A percentile compares a stretch with the other conserved stretches of the same genome.
These are phyloP conservation scores for Vireo altiloquus DNA, from an alignment of 2,113 vertebrate genomes.

Conservation along the genomic window DNA sequence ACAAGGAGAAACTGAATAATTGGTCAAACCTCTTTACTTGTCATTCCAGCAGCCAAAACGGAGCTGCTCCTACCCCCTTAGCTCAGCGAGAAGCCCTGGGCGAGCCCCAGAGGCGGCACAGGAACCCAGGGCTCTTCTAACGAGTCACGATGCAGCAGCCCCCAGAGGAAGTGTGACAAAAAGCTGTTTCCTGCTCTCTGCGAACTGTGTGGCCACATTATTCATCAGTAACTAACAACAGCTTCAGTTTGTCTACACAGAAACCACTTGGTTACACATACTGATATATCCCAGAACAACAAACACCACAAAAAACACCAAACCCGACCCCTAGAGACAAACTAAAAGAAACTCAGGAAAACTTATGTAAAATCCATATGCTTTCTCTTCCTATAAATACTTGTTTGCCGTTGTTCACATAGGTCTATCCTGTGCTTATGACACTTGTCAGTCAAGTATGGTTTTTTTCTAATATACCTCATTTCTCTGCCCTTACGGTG, in stretches of 20 bases:
- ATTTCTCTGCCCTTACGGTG: background rate
- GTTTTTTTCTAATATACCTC: fast-evolving
- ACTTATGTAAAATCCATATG: background rate
- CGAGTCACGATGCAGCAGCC: background rate
- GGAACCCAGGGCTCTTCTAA: fast-evolving
- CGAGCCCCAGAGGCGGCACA: background rate
- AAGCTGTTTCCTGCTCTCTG: slow-evolving; percentile 34
- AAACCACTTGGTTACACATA: background rate
- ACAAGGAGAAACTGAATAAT: background rate
- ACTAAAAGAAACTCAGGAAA: background rate
- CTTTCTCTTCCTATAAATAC: background rate
- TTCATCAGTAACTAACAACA: background rate
- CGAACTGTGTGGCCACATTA: background rate
- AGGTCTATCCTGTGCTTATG: background rate
- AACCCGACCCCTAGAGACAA: background rate
- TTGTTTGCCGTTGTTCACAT: background rate
- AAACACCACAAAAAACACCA: background rate
- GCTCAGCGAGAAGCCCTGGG: background rate
- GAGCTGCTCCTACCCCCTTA: fast-evolving
- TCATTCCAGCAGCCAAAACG: background rate
- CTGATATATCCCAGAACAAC: fast-evolving
- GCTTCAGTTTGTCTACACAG: background rate
- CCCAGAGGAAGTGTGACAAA: background rate
- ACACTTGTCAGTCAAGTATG: background rate
- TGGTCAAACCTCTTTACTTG: fast-evolving